Percentiles rank a stretch among this genome's conserved stretches.
These are phyloP conservation scores for Xiphophorus couchianus DNA, from an alignment of 2,113 vertebrate species.

Conservation along the genomic window DNA sequence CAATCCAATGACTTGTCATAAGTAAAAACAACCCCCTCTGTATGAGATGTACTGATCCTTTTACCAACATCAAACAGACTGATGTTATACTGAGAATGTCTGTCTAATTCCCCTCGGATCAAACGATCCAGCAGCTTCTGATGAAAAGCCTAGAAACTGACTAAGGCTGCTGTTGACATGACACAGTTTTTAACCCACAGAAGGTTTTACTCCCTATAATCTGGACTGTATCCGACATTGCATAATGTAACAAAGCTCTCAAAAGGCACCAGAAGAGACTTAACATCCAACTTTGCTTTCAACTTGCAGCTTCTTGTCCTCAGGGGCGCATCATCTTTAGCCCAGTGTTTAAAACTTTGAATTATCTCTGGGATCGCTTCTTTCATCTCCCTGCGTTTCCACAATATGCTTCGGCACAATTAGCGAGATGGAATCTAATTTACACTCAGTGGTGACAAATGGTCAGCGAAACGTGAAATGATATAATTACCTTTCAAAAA, in stretches of 20 bases:
- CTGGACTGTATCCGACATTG: slow-evolving; percentile 3
- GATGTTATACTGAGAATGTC: slow-evolving; percentile 55
- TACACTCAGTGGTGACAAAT: slow-evolving; percentile 78
- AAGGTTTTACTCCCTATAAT: background rate
- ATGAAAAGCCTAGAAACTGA: slow-evolving; percentile 68
- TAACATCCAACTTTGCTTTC: slow-evolving; percentile 47
- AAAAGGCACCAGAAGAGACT: slow-evolving; percentile 5
- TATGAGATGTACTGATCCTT: slow-evolving; percentile 19
- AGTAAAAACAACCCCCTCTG: slow-evolving; percentile 3
- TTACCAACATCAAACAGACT: slow-evolving; percentile 63
- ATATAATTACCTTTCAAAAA: slow-evolving; percentile 84
- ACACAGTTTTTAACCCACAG: slow-evolving; percentile 25
- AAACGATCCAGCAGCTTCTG: slow-evolving; percentile 55
- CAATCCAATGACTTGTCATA: background rate
- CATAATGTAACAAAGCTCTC: slow-evolving; percentile 22
- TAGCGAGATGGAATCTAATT: slow-evolving; percentile 74
- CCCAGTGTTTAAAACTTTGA: slow-evolving; percentile 54
- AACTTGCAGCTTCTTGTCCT: slow-evolving; percentile 17
- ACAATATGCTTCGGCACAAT: slow-evolving; percentile 69
- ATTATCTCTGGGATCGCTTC: slow-evolving; percentile 54
- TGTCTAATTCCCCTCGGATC: slow-evolving; percentile 53
- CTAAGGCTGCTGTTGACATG: slow-evolving; percentile 32
- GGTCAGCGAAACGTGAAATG: slow-evolving; percentile 78
- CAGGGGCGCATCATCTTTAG: slow-evolving; percentile 38
- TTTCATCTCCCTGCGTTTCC: slow-evolving; percentile 59